Conservation (phyloP, 2,797 vertebrate genomes). For the Pogoniulus pusillus region DNA sequence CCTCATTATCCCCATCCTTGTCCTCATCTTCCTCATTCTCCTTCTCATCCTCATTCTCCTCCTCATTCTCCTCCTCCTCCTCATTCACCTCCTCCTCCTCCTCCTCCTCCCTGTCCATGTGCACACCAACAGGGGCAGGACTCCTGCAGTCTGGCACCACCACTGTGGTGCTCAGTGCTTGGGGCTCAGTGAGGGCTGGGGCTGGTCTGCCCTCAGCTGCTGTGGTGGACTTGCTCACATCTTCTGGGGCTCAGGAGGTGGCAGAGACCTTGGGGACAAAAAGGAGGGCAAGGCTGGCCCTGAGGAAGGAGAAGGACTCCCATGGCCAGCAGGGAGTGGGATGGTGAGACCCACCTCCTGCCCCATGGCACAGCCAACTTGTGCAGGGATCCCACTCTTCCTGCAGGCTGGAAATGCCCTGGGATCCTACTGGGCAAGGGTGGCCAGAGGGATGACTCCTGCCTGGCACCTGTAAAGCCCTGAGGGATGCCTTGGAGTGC, state of each 20-base stretch:
- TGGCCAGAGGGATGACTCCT: rapidly evolving
- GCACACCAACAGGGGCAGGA: not conserved
- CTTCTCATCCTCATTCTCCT: too few species aligned
- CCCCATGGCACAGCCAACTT: rapidly evolving
- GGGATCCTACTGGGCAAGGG: rapidly evolving
- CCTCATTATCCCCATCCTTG: too few species aligned
- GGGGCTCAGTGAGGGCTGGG: not conserved
- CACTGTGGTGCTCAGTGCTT: too few species aligned
- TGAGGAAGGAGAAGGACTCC: not conserved
- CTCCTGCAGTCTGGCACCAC: not conserved
- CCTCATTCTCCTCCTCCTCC: too few species aligned
- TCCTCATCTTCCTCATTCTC: too few species aligned
- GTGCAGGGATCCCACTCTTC: rapidly evolving
- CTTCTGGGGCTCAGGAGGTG: not conserved
- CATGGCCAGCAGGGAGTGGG: rapidly evolving
- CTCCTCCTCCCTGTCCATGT: too few species aligned
- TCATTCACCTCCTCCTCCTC: too few species aligned
- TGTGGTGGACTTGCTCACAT: not conserved
- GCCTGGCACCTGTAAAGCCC: not conserved
- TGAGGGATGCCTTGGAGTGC: not conserved
- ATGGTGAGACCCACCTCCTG: not conserved
- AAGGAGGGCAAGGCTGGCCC: not conserved
- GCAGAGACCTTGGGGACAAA: not conserved
- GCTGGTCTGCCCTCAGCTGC: rapidly evolving
- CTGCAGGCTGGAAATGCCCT: not conserved